Evolutionary conservation across 2,888 invertebrate species (phyloP), one percentile per base, ranked within the genome.

Genomic region (Hedya salicella): DNA sequence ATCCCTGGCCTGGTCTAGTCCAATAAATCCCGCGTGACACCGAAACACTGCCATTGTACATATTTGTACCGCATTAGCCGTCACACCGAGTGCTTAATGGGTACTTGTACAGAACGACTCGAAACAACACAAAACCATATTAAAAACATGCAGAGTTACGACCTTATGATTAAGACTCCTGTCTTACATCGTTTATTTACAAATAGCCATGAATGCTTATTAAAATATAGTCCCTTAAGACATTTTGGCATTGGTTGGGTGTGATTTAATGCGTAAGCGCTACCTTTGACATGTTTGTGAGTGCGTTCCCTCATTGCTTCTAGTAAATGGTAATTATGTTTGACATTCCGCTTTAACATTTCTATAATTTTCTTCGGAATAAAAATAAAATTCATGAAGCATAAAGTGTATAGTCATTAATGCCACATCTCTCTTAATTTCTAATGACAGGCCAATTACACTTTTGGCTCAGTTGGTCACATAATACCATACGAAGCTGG

Each of bases 61-160:
- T 74, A 77, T 79, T 76, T 76, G 77, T 78, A 74, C 72, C 76
- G 72, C 73, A 78, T 78, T 78, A 78, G 75, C 69, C 67, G 72
- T 62, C 72, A 70, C 73, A 66, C 42, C 14, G 48, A 52, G 69
- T 62, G 21, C 16, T 42, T 67, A 67, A 64, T 68, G 62, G n/a
- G 59, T 25, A 25, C 40, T 32, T 36, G 56, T 44, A 32, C 46
- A 21, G 17, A 9, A 49, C 19, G 13, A 44, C 9, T 8, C 59
- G 36, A 21, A 59, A 14, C 36, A 11, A 36, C 46, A 21, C 14
- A 59, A 32, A 48, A 11, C 8, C 44, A 6, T 25, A n/a, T n/a
- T 13, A 17, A 44, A 59, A 19, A 36, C 57, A 5, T 14, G 1
- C 8, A 3, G 3, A 42, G 3, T 14, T 50, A 32, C 14, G 9